Conservation (phyloP, 1,140 invertebrate species). For the Euura lappo region DNA sequence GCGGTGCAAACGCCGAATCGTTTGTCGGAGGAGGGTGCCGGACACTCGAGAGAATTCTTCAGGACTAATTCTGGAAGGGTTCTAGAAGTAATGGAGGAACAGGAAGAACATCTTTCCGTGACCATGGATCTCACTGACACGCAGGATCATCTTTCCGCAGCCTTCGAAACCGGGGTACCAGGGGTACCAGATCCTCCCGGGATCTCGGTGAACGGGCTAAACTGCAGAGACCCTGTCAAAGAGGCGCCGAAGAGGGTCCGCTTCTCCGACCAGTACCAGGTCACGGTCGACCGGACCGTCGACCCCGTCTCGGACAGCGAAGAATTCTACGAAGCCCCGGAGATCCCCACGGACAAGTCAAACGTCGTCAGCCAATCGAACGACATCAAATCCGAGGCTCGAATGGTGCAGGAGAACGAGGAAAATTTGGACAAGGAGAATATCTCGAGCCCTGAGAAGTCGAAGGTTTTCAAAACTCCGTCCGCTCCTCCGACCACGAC, state of each 20-base stretch:
- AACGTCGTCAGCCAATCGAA: slow-evolving; percentile 1
- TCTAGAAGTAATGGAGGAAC: slow-evolving; percentile 1
- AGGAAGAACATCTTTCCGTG: slow-evolving; percentile 9
- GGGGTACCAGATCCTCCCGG: background rate
- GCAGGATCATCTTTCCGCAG: background rate
- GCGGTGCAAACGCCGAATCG: background rate
- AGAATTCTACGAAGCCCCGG: slow-evolving; percentile 36
- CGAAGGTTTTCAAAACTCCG: slow-evolving; percentile 2
- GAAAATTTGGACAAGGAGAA: slow-evolving; percentile 8
- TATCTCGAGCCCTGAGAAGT: background rate
- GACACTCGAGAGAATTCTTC: background rate
- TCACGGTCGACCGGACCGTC: background rate
- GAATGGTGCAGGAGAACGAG: slow-evolving; percentile 3
- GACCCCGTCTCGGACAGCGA: slow-evolving; percentile 23
- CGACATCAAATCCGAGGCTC: slow-evolving; percentile 2
- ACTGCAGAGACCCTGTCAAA: background rate
- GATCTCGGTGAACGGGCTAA: slow-evolving; percentile 9
- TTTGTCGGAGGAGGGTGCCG: background rate
- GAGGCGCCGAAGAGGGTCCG: slow-evolving; percentile 14
- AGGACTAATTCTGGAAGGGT: background rate
- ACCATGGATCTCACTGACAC: slow-evolving; percentile 8
- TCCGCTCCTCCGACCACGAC: background rate
- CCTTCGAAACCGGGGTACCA: background rate
- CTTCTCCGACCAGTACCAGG: slow-evolving; percentile 26
- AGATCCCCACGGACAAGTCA: slow-evolving; percentile 26